A percentile compares a stretch with the other conserved stretches of the same genome.
Conservation (phyloP, 37 sponge, comb jelly and placozoan genomes). For the Oscarella lobularis region DNA sequence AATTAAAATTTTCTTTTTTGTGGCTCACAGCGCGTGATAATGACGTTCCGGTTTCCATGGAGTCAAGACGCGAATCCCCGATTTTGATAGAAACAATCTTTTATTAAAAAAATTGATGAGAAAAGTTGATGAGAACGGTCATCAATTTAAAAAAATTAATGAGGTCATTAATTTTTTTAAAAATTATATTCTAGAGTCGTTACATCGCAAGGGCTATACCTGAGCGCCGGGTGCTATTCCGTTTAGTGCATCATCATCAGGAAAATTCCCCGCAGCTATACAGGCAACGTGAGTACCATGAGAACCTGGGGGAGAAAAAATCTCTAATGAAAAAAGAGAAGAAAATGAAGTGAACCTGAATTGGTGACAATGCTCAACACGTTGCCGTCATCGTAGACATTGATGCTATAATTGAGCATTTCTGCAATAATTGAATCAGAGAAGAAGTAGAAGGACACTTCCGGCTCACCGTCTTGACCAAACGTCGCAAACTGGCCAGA, state of each 20-base stretch:
- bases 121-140: too few species aligned
- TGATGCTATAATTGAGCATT: conserved; percentile 55
- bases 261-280: conserved; percentile 74
- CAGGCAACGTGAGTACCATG: conserved; percentile 97
- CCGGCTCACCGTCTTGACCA: conserved; percentile 23
- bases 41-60: conserved; percentile 80
- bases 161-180: too few species aligned
- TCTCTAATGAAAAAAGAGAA: background rate
- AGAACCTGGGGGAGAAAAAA: conserved; percentile 25
- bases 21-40: conserved; percentile 85
- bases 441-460: background rate
- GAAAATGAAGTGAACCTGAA: conserved; percentile 18
- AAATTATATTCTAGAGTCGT: too few species aligned
- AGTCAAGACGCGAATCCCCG: conserved; percentile 63
- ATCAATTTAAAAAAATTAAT: background rate
- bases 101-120: background rate
- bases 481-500: conserved; percentile 49
- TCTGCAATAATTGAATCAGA: too few species aligned
- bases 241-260: conserved; percentile 59
- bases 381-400: conserved; percentile 72
- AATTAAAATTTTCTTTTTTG: too few species aligned
- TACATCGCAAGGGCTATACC: background rate
- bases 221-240: conserved; percentile 94
- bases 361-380: conserved; percentile 59
- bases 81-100: conserved; percentile 65